phyloP scores from a whole-genome alignment of 1,140 invertebrate species.

The Neodiprion pinetum region DNA sequence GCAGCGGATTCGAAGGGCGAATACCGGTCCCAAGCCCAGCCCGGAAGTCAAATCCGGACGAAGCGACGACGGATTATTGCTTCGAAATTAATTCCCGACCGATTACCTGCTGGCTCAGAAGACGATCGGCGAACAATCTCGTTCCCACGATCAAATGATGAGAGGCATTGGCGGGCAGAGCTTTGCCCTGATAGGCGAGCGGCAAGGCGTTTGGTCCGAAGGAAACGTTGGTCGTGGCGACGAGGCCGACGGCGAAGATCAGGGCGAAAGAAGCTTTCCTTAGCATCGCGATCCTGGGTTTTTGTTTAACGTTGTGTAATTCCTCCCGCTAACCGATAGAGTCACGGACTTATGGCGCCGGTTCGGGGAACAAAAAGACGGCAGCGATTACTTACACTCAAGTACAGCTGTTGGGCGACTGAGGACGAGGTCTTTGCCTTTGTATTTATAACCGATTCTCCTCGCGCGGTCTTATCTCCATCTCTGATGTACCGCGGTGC shows the following conservation, averaged over 20 bases:
- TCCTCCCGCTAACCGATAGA: too few relatives aligned
- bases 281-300: background rate
- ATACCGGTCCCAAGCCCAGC: too few relatives aligned
- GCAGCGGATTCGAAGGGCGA: too few relatives aligned
- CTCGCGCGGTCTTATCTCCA: background rate
- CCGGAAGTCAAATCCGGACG: too few relatives aligned
- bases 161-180: slow-evolving; percentile 29
- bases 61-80: too few relatives aligned
- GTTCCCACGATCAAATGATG: slow-evolving; percentile 47
- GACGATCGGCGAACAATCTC: slow-evolving; percentile 43
- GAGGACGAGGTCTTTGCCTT: background rate
- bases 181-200: background rate
- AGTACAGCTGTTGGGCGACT: too few relatives aligned
- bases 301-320: too few relatives aligned
- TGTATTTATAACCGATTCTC: background rate
- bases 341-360: too few relatives aligned
- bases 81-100: too few relatives aligned
- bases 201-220: background rate
- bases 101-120: slow-evolving; percentile 28
- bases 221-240: background rate
- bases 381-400: too few relatives aligned
- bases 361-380: too few relatives aligned
- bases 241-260: slow-evolving; percentile 11
- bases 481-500: too few relatives aligned
- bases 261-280: background rate